phyloP scores from a whole-genome alignment of 2,888 invertebrate species.

The Eupithecia subfuscata region DNA sequence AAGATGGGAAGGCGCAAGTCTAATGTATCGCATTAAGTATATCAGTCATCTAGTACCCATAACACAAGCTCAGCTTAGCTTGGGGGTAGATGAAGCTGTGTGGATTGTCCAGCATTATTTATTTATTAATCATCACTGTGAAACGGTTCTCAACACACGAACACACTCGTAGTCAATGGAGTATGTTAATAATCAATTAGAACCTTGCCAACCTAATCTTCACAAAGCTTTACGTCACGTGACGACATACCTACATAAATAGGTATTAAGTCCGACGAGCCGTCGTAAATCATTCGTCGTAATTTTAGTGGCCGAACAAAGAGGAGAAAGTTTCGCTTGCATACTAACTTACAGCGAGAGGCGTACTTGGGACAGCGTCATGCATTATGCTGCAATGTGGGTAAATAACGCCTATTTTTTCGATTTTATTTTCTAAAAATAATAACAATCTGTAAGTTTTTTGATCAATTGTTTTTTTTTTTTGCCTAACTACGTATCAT shows the following conservation, averaged over 20 bases:
- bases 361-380: constrained; percentile 40
- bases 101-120: too few species aligned
- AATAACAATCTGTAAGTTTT: too few species aligned
- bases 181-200: not conserved
- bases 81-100: too few species aligned
- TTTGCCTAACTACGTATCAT: too few species aligned
- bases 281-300: constrained; percentile 47
- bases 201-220: not conserved
- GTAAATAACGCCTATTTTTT: not conserved
- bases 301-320: constrained; percentile 52
- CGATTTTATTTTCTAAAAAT: too few species aligned
- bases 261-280: constrained; percentile 36
- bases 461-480: too few species aligned
- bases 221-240: not conserved
- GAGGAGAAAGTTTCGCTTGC: constrained; percentile 53
- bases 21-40: too few species aligned
- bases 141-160: not conserved
- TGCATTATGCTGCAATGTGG: constrained; percentile 25
- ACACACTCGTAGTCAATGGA: not conserved
- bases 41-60: too few species aligned
- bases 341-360: constrained; percentile 25
- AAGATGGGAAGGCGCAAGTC: too few species aligned
- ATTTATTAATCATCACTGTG: too few species aligned
- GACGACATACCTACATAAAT: not conserved
- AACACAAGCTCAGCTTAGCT: too few species aligned